A percentile compares a stretch with the other conserved stretches of the same genome.
Evolutionary conservation across 1,140 invertebrate species (phyloP).

Genomic region (Ceratosolen fusciceps): DNA sequence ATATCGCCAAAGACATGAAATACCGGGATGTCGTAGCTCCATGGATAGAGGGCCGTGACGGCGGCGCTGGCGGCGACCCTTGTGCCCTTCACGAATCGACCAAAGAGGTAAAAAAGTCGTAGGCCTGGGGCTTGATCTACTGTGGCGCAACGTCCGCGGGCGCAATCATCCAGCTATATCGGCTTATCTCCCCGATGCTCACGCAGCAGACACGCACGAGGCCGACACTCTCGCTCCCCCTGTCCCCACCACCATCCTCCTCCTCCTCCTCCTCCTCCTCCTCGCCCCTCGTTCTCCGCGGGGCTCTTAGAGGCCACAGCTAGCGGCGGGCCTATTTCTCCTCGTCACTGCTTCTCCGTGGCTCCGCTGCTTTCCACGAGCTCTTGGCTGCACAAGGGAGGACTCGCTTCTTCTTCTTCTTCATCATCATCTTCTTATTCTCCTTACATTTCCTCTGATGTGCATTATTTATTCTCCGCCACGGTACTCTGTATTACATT

Average conservation of each 20-base stretch:
- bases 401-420: neutral
- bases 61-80: constrained; percentile 31
- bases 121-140: constrained; percentile 18
- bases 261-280: neutral
- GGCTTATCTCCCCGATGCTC: constrained; percentile 53
- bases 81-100: constrained; percentile 60
- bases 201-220: neutral
- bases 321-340: neutral
- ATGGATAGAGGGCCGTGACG: neutral
- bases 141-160: constrained; percentile 43
- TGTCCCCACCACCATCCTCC: neutral
- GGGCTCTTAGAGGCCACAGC: too few species aligned
- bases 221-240: constrained; percentile 51
- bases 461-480: constrained; percentile 66
- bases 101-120: constrained; percentile 21
- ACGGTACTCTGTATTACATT: constrained; percentile 59
- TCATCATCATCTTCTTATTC: too few species aligned
- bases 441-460: constrained; percentile 53
- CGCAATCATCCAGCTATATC: constrained; percentile 59
- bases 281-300: too few species aligned
- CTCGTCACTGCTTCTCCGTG: neutral
- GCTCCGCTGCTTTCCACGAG: neutral
- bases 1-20: constrained; percentile 61
- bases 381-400: neutral
- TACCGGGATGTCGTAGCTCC: constrained; percentile 54